Percentiles rank a stretch among this genome's conserved stretches.
Conservation (phyloP, 2,888 invertebrate genomes). For the Sphaeridia pumilis region DNA sequence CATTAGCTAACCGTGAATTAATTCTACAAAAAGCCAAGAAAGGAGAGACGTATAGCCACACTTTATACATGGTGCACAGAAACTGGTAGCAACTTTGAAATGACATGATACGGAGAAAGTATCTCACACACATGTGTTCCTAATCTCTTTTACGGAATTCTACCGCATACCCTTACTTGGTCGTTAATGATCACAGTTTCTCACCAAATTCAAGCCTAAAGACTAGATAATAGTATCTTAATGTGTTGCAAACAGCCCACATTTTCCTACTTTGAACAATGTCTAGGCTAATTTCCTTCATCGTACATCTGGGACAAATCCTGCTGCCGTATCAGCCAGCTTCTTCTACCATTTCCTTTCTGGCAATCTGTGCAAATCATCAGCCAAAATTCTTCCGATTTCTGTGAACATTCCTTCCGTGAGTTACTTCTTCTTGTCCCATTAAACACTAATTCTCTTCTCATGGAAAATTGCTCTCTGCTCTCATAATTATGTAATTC, state of each 20-base stretch:
- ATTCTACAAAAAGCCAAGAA: not conserved
- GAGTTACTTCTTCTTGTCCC: not conserved
- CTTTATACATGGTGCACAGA: too few species aligned
- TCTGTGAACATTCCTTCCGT: too few species aligned
- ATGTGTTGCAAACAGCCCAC: constrained; percentile 1
- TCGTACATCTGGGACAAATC: too few species aligned
- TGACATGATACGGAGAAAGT: not conserved
- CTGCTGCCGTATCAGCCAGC: too few species aligned
- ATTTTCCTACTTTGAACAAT: not conserved
- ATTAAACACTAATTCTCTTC: constrained; percentile 1
- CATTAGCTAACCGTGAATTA: not conserved
- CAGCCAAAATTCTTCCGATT: too few species aligned
- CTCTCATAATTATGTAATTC: not conserved
- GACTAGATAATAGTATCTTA: constrained; percentile 4
- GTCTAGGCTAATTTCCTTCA: too few species aligned
- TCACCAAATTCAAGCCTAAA: constrained; percentile 1
- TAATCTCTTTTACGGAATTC: not conserved
- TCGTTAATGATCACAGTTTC: constrained; percentile 1
- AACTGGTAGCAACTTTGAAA: too few species aligned
- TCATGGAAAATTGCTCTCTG: constrained; percentile 3
- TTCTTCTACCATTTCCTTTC: too few species aligned
- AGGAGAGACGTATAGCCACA: too few species aligned
- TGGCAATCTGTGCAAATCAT: too few species aligned
- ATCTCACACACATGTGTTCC: constrained; percentile 2
- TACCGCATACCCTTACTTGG: not conserved